Conservation (phyloP, 2,797 vertebrate genomes). For the Centropyge bicolor region DNA sequence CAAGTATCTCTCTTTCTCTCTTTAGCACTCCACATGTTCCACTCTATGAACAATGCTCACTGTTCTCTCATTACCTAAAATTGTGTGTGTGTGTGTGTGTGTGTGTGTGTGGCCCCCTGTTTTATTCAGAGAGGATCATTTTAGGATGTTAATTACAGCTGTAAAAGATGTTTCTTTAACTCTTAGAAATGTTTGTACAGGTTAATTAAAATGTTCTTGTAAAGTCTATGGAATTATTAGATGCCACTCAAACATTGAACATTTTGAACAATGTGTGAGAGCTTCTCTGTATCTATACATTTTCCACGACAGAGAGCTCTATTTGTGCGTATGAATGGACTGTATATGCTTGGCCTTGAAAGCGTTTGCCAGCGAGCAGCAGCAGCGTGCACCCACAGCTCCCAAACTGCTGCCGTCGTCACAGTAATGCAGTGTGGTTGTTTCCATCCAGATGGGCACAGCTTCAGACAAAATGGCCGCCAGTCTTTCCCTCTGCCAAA, state of each 20-base stretch:
- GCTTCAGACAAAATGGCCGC: slow-evolving; percentile 86
- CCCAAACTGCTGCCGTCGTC: slow-evolving; percentile 72
- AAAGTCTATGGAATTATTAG: slow-evolving; percentile 1
- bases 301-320: slow-evolving; percentile 12
- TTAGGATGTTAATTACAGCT: slow-evolving; percentile 2
- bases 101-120: slow-evolving; percentile 9
- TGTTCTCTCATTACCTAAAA: slow-evolving; percentile 52
- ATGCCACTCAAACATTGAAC: not conserved
- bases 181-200: slow-evolving; percentile 3
- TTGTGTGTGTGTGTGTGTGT: slow-evolving; percentile 2
- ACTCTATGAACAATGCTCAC: slow-evolving; percentile 38
- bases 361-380: slow-evolving; percentile 51
- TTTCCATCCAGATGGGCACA: slow-evolving; percentile 82
- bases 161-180: slow-evolving; percentile 7
- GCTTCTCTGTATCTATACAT: not conserved
- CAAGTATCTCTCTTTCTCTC: slow-evolving; percentile 77
- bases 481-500: slow-evolving; percentile 82
- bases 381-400: slow-evolving; percentile 59
- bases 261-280: not conserved
- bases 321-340: slow-evolving; percentile 45
- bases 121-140: slow-evolving; percentile 2
- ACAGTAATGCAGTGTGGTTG: slow-evolving; percentile 65
- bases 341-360: slow-evolving; percentile 47
- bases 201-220: slow-evolving; percentile 5
- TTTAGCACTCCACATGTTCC: slow-evolving; percentile 54